Evolutionary conservation across 2,888 invertebrate species (phyloP).

Genomic region (Graphium colonna): DNA sequence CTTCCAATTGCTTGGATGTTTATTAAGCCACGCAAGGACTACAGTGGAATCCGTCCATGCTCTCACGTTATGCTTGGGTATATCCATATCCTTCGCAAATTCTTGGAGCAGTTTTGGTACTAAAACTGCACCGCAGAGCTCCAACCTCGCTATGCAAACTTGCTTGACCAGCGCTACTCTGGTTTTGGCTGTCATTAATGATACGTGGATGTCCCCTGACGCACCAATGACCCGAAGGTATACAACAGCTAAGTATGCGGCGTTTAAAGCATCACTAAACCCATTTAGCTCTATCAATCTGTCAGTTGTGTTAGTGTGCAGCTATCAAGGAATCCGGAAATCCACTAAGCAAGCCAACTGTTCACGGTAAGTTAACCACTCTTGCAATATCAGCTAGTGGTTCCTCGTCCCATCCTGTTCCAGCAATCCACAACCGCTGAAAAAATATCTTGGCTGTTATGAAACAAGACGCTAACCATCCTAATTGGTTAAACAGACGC

Average conservation of each 20-base stretch:
- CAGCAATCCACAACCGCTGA: constrained; percentile 32
- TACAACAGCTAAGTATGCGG: too few species aligned
- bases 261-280: too few species aligned
- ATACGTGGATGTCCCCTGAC: too few species aligned
- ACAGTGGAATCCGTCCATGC: too few species aligned
- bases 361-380: too few species aligned
- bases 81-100: constrained; percentile 6
- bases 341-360: too few species aligned
- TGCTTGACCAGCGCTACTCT: constrained; percentile 8
- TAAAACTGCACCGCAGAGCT: too few species aligned
- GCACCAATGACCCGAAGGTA: constrained; percentile 13
- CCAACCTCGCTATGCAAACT: constrained; percentile 19
- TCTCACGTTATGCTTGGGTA: neutral
- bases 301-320: neutral
- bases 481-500: constrained; percentile 38
- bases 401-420: constrained; percentile 35
- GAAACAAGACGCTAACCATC: constrained; percentile 36
- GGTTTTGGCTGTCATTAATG: too few species aligned
- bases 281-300: too few species aligned
- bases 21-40: too few species aligned
- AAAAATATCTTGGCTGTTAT: constrained; percentile 35
- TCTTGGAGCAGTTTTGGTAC: too few species aligned
- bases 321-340: neutral
- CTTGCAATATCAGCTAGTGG: neutral
- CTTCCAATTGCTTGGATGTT: too few species aligned